Percentiles rank a stretch among this genome's conserved stretches.
phyloP scores from a whole-genome alignment of 2,797 vertebrate species.

The Chaetophractus vellerosus region DNA sequence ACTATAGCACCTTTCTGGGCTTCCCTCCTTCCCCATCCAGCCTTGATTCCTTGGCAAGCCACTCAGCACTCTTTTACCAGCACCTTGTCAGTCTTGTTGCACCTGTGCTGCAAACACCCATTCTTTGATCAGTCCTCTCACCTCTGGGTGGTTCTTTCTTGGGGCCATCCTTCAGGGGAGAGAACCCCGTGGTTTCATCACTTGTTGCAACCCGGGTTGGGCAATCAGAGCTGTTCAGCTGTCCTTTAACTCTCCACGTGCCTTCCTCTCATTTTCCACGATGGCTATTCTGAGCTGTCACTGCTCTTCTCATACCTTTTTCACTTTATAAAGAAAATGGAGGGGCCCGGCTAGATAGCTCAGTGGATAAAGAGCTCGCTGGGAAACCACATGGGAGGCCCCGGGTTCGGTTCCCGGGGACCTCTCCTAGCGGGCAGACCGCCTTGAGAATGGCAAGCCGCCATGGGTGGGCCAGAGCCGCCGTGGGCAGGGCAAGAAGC shows the following conservation, averaged over 20 bases:
- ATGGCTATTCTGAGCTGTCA: not conserved
- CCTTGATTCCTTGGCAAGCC: accelerated
- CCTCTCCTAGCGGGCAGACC: too few species aligned
- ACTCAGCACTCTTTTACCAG: accelerated
- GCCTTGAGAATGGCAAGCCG: too few species aligned
- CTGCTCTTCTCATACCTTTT: not conserved
- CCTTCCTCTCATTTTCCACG: not conserved
- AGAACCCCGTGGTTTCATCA: too few species aligned
- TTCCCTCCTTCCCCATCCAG: not conserved
- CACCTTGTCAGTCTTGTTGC: not conserved
- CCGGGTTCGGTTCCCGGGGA: too few species aligned
- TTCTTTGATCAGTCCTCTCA: not conserved
- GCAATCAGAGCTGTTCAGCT: not conserved
- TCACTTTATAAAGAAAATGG: not conserved
- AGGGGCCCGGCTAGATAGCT: too few species aligned
- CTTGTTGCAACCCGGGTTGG: not conserved
- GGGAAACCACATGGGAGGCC: too few species aligned
- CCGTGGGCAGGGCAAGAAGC: too few species aligned
- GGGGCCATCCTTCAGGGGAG: not conserved
- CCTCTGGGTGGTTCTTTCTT: not conserved
- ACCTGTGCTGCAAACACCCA: not conserved
- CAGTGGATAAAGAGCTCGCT: too few species aligned
- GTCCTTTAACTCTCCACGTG: not conserved
- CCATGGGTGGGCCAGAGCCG: too few species aligned
- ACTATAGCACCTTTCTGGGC: not conserved